phyloP scores from a whole-genome alignment of 2,797 vertebrate species.

The Cryptoblepharus egeriae region DNA sequence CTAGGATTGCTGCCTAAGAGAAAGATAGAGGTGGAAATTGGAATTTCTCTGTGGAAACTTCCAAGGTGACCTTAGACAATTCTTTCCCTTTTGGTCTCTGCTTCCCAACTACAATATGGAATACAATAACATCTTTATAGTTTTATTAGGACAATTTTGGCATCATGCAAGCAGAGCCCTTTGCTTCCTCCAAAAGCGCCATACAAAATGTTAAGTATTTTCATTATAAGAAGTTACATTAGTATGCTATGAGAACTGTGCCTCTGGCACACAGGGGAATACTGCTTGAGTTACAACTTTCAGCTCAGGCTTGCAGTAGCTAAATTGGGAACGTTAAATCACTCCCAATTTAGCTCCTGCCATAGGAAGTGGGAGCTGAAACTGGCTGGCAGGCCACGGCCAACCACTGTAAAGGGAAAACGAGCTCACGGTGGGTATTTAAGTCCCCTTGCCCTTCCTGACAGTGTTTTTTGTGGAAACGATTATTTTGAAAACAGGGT shows the following conservation, averaged over 20 bases:
- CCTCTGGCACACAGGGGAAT: constrained; percentile 16
- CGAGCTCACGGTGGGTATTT: constrained; percentile 39
- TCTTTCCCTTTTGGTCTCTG: no score
- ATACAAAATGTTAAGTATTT: no score
- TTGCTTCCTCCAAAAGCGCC: no score
- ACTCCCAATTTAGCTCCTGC: constrained; percentile 26
- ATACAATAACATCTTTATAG: no score
- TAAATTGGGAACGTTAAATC: constrained; percentile 50
- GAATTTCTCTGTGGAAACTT: no score
- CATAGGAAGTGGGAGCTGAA: constrained; percentile 40
- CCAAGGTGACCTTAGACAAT: no score
- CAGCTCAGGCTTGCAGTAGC: constrained; percentile 37
- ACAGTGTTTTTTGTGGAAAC: constrained; percentile 42
- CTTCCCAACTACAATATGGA: no score
- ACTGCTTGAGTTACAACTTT: constrained; percentile 37
- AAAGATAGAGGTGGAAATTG: not conserved
- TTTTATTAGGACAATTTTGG: no score
- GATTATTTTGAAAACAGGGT: constrained; percentile 38
- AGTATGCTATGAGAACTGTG: not conserved
- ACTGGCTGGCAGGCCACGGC: constrained; percentile 29
- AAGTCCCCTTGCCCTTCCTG: constrained; percentile 42
- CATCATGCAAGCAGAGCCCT: no score
- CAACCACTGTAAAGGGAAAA: constrained; percentile 40
- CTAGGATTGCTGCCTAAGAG: no score
- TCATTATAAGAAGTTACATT: not conserved